Evolutionary conservation across 2,113 vertebrate genomes (phyloP).

Genomic region (Gadus macrocephalus): DNA sequence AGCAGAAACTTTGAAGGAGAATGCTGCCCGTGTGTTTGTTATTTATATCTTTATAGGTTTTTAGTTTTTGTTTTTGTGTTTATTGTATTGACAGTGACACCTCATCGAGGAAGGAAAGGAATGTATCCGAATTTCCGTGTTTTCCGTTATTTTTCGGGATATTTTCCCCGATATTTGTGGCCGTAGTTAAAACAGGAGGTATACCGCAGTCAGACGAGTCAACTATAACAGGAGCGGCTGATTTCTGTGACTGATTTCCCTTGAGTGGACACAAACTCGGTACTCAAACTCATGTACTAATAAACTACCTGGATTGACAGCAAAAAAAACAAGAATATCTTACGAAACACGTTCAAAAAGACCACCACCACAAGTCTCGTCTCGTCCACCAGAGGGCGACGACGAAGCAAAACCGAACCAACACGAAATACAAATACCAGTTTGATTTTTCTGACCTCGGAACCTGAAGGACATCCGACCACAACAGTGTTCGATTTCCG

Average conservation of each 20-base stretch:
- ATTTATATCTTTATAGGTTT: conserved; percentile 27
- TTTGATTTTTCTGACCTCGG: conserved; percentile 31
- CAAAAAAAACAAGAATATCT: neutral
- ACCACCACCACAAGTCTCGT: no score
- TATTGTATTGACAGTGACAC: no score
- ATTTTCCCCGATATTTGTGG: conserved; percentile 18
- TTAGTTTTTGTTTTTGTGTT: no score
- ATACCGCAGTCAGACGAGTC: no score
- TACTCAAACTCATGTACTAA: neutral
- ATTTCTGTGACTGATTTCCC: neutral
- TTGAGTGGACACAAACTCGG: neutral
- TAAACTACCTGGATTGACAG: neutral
- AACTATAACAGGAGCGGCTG: neutral
- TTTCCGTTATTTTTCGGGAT: conserved; percentile 36
- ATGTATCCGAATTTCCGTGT: conserved; percentile 29
- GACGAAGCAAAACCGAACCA: conserved; percentile 31
- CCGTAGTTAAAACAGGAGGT: neutral
- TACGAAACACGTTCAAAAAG: no score
- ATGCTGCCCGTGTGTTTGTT: conserved; percentile 30
- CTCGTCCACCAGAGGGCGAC: no score
- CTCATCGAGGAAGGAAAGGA: conserved; percentile 19
- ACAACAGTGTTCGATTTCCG: conserved; percentile 39
- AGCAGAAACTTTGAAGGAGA: conserved; percentile 64
- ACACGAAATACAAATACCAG: conserved; percentile 43
- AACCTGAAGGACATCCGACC: conserved; percentile 4